Evolutionary conservation across 2,888 invertebrate species (phyloP), one percentile per base, ranked within the genome.

Genomic region (Cordylochernes scorpioides): DNA sequence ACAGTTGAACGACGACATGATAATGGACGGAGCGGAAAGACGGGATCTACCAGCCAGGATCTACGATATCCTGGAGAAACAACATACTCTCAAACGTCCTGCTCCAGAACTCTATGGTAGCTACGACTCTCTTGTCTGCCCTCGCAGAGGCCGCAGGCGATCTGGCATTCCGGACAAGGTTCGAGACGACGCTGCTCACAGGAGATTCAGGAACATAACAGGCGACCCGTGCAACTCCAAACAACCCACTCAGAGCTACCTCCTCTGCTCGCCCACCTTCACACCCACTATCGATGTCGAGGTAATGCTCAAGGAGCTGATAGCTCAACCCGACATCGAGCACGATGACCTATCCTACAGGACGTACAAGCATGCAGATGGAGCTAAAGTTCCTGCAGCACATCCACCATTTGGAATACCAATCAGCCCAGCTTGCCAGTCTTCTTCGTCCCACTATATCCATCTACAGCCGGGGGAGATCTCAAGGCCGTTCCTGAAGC

Each of bases 381-480:
- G 33, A n/a, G 32, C 30, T 13, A 63, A 70, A 5, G 47, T 65
- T 3, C 35, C 41, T 7, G 78, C 80, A 29, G 73, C 71, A 10
- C 82, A 82, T 47, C 78, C 75, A 19, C 78, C 73, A 2, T 84
- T 84, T 49, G 82, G 82, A 13, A 82, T 84, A 46, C 82, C 82
- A 0, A 51, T 80, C 19, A 74, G 75, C 3, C 78, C 78, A 8
- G 68, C 78, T 14, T 64, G 71, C 1, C 67, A 70, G 2, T 71
- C 75, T 4, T 64, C 77, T 1, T 67, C 68, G 35, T 73, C 68
- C 42, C 78, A 82, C 50, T 84, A 84, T 47, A 58, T 82, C 31
- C 77, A 78, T 48, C 70, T 69, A 2, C 24, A 31, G 9, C 70
- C 34, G 2, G 28, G 28, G 15, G 27, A 17, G 9, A 33, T 17